Conservation (phyloP, 1,140 invertebrate species). For the Adelges cooleyi region DNA sequence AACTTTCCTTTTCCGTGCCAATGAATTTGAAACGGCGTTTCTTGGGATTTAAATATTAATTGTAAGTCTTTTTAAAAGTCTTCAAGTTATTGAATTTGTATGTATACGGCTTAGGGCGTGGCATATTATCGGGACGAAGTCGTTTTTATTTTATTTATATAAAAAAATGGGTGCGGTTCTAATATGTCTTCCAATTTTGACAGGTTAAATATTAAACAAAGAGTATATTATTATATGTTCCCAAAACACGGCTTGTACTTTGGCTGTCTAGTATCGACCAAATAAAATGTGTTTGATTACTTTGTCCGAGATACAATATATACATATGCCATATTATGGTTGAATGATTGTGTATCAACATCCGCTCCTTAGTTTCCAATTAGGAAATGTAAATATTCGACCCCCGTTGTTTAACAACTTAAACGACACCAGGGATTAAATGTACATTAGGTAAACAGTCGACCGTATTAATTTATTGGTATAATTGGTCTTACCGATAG, state of each 20-base stretch:
- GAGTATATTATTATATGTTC: neutral
- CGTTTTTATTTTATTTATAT: conserved; percentile 1
- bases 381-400: too few species aligned
- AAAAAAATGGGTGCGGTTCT: conserved; percentile 23
- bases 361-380: too few species aligned
- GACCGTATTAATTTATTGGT: too few species aligned
- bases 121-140: neutral
- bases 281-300: neutral
- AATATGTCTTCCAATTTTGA: conserved; percentile 25
- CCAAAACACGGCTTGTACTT: neutral
- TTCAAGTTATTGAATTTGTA: conserved; percentile 6
- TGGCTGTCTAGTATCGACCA: neutral
- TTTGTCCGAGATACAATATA: too few species aligned
- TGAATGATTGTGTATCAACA: too few species aligned
- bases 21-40: neutral
- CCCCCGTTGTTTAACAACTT: too few species aligned
- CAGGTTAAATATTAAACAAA: conserved; percentile 2
- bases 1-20: neutral
- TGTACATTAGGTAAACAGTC: too few species aligned
- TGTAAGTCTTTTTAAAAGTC: neutral
- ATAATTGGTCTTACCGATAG: too few species aligned
- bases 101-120: neutral
- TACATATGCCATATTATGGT: too few species aligned
- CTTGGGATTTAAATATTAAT: neutral
- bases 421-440: too few species aligned